Conservation (phyloP, 2,888 invertebrate species). For the Tenthredo amoena region DNA sequence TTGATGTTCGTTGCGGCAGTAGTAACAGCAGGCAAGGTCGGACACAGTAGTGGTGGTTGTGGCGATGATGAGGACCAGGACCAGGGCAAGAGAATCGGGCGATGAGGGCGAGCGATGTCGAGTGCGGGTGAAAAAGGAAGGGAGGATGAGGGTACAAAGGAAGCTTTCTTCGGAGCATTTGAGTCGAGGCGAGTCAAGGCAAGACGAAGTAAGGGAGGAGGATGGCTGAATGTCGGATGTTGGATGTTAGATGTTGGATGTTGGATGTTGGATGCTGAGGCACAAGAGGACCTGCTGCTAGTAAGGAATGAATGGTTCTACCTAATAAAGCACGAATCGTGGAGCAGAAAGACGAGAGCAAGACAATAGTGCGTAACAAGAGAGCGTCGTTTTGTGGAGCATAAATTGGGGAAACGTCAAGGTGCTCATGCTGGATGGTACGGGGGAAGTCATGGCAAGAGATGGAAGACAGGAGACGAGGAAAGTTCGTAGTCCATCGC, state of each 20-base stretch:
- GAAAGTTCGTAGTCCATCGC: conserved; percentile 47
- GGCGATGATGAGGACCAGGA: conserved; percentile 8
- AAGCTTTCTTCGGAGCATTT: conserved; percentile 39
- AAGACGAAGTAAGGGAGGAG: not conserved
- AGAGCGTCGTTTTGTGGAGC: conserved; percentile 55
- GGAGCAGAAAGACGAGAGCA: conserved; percentile 57
- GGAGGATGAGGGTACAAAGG: conserved; percentile 37
- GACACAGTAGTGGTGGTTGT: conserved; percentile 1
- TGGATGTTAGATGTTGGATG: conserved; percentile 11
- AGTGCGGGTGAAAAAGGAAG: not conserved
- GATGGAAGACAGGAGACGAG: conserved; percentile 28
- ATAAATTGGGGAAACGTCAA: conserved; percentile 52
- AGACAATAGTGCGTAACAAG: conserved; percentile 73
- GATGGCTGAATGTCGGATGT: not conserved
- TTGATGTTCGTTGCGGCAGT: conserved; percentile 50
- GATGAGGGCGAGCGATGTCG: conserved; percentile 22
- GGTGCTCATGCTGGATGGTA: conserved; percentile 20
- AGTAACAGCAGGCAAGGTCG: conserved; percentile 29
- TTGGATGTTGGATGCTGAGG: conserved; percentile 35
- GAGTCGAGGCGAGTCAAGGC: conserved; percentile 26
- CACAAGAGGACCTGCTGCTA: conserved; percentile 16
- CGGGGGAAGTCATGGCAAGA: not conserved
- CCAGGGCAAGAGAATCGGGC: not conserved
- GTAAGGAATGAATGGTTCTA: conserved; percentile 45
- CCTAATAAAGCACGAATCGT: conserved; percentile 54